Conservation (phyloP, 2,888 invertebrate genomes). For the Rhagium mordax region DNA sequence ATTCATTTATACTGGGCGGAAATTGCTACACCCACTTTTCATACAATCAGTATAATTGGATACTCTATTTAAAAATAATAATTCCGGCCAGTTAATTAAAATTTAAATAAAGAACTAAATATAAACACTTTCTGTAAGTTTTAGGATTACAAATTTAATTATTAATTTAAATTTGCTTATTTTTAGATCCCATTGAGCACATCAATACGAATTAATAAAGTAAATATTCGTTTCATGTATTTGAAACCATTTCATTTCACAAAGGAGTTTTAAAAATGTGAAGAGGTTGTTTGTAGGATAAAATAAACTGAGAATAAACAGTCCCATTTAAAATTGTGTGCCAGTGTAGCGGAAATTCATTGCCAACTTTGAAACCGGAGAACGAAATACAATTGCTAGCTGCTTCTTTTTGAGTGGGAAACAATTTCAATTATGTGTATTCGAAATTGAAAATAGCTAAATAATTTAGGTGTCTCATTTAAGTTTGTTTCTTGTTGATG, state of each 20-base stretch:
- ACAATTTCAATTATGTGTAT: conserved; percentile 20
- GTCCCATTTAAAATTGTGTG: conserved; percentile 28
- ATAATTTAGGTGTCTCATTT: neutral
- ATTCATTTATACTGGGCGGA: no score
- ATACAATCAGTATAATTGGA: no score
- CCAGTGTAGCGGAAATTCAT: conserved; percentile 18
- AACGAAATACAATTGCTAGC: conserved; percentile 28
- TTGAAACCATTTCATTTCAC: neutral
- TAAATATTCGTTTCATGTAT: neutral
- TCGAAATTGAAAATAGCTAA: neutral
- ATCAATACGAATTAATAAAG: neutral
- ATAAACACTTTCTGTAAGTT: no score
- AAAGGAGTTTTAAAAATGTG: neutral
- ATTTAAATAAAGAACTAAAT: no score
- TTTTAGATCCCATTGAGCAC: neutral
- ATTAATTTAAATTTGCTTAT: no score
- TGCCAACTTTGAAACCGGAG: conserved; percentile 20
- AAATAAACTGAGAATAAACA: conserved; percentile 35
- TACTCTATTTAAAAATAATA: no score
- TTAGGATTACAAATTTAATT: no score
- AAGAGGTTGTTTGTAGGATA: conserved; percentile 7
- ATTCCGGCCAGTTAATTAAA: no score
- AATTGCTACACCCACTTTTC: no score
- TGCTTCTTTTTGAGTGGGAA: conserved; percentile 4
- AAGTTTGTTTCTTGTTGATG: neutral